Percentiles rank a stretch among this genome's conserved stretches.
These are phyloP conservation scores for Ibidorhyncha struthersii DNA, from an alignment of 2,113 vertebrate species.

Conservation along the genomic window DNA sequence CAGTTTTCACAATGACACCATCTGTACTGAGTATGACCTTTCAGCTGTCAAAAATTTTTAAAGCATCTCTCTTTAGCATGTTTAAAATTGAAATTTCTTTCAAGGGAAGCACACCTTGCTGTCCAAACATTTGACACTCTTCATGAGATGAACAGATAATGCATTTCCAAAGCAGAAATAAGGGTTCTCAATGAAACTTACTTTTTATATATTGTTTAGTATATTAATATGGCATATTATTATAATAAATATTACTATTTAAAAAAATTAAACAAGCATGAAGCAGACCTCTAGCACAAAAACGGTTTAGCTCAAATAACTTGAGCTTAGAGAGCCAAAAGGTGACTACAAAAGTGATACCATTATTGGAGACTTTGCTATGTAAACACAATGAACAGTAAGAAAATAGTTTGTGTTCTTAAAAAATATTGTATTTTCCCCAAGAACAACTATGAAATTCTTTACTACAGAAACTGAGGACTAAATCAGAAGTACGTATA, in stretches of 20 bases:
- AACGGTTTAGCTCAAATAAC: neutral
- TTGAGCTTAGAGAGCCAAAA: neutral
- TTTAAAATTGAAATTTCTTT: neutral
- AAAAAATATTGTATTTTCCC: neutral
- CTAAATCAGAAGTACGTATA: neutral
- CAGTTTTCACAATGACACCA: neutral
- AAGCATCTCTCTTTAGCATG: neutral
- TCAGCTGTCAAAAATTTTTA: neutral
- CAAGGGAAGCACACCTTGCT: neutral
- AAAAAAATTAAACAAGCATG: neutral
- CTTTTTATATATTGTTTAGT: neutral
- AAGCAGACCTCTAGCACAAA: neutral
- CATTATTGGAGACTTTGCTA: neutral
- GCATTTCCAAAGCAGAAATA: neutral
- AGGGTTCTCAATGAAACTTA: neutral
- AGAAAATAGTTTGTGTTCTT: neutral
- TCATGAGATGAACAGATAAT: neutral
- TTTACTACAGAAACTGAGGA: neutral
- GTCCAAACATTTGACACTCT: neutral
- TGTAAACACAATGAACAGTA: neutral
- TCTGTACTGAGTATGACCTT: neutral
- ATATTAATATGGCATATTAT: neutral
- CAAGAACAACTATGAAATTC: neutral
- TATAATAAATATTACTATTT: neutral
- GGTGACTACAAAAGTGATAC: neutral